A percentile compares a stretch with the other conserved stretches of the same genome.
These are phyloP conservation scores for Helostoma temminkii DNA, from an alignment of 2,797 vertebrate genomes.

Conservation along the genomic window DNA sequence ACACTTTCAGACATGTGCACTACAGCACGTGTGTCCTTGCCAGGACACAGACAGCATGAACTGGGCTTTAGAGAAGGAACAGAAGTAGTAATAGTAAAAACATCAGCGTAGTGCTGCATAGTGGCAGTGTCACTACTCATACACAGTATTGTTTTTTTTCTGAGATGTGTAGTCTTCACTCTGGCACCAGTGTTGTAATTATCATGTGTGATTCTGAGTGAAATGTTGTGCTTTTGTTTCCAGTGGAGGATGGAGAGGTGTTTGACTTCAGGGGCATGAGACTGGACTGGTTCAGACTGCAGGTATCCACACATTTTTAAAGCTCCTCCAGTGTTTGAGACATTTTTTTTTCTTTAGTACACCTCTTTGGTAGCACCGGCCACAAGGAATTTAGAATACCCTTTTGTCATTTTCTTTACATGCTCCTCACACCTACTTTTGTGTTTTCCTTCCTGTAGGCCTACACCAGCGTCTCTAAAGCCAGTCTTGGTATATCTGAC, in stretches of 20 bases:
- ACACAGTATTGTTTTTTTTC: no score
- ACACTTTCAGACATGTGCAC: no score
- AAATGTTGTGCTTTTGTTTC: slow-evolving; percentile 44
- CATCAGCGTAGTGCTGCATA: no score
- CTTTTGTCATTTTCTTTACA: background rate
- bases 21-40: no score
- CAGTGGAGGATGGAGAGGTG: slow-evolving; percentile 98
- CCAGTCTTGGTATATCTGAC: slow-evolving; percentile 93
- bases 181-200: background rate
- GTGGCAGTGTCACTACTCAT: no score
- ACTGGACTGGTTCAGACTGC: slow-evolving; percentile 98
- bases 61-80: no score
- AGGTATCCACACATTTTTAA: slow-evolving; percentile 83
- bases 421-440: background rate
- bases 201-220: background rate
- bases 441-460: slow-evolving; percentile 80
- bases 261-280: slow-evolving; percentile 99
- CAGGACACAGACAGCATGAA: no score
- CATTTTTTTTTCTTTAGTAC: background rate
- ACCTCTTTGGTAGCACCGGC: background rate
- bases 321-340: background rate
- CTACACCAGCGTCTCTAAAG: slow-evolving; percentile 98
- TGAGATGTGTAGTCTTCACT: background rate
- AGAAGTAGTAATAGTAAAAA: no score
- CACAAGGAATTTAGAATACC: no score